Conservation (phyloP, 2,888 invertebrate genomes). For the Ophion ventricosus region DNA sequence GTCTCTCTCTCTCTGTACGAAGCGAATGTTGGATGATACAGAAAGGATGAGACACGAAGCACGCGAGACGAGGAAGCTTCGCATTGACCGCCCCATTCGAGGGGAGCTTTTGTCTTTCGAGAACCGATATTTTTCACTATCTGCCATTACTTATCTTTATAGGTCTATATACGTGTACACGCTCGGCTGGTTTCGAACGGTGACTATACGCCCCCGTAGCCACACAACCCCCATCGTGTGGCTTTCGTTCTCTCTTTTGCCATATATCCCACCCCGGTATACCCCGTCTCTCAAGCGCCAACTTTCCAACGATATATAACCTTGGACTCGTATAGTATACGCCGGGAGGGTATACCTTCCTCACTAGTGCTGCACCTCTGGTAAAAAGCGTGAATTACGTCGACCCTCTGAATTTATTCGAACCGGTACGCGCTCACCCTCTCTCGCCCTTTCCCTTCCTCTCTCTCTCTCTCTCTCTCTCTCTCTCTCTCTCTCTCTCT, state of each 20-base stretch:
- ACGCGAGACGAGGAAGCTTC: conserved; percentile 3
- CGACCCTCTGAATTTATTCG: conserved; percentile 64
- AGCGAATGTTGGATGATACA: neutral
- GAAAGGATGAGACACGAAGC: neutral
- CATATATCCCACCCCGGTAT: conserved; percentile 8
- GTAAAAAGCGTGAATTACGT: conserved; percentile 65
- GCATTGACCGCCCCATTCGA: conserved; percentile 22
- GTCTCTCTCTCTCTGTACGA: neutral
- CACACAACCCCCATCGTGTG: conserved; percentile 49
- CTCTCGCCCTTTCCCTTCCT: conserved; percentile 36
- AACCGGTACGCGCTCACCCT: conserved; percentile 47
- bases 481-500: conserved; percentile 34
- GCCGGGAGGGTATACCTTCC: conserved; percentile 45
- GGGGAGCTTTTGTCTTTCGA: conserved; percentile 59
- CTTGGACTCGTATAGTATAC: conserved; percentile 51
- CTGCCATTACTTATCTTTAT: conserved; percentile 66
- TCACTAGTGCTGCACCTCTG: conserved; percentile 50
- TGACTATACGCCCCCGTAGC: conserved; percentile 24
- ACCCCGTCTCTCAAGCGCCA: conserved; percentile 50
- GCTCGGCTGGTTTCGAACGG: conserved; percentile 57
- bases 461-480: conserved; percentile 13
- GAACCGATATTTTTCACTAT: conserved; percentile 59
- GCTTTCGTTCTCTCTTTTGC: conserved; percentile 54
- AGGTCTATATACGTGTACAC: conserved; percentile 42
- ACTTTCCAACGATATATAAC: conserved; percentile 58